Evolutionary conservation across 2,113 vertebrate species (phyloP).

Genomic region (Platichthys flesus): DNA sequence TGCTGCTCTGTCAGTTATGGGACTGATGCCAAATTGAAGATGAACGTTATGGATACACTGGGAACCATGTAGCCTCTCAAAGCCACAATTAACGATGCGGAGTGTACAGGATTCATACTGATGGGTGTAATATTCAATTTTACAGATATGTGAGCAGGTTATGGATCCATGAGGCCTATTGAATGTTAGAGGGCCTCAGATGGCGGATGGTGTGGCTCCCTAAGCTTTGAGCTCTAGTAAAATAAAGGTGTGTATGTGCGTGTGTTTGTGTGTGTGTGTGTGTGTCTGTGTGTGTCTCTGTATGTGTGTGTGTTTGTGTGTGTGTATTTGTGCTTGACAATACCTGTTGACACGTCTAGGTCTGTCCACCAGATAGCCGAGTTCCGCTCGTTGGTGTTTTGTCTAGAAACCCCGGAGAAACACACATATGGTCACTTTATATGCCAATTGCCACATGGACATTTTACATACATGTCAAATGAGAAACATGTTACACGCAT

Average conservation of each 20-base stretch:
- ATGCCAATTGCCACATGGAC: neutral
- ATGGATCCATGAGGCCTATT: conserved; percentile 35
- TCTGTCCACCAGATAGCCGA: conserved; percentile 99
- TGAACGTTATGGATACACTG: conserved; percentile 70
- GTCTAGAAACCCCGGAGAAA: conserved; percentile 84
- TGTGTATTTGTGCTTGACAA: conserved; percentile 25
- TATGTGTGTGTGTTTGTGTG: neutral
- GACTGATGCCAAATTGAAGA: conserved; percentile 71
- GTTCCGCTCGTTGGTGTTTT: conserved; percentile 97
- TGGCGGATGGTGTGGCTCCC: conserved; percentile 11
- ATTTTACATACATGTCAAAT: neutral
- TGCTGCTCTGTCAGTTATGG: conserved; percentile 64
- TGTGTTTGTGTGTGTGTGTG: conserved; percentile 4
- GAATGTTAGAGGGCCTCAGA: conserved; percentile 48
- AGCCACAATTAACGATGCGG: conserved; percentile 53
- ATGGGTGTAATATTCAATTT: conserved; percentile 55
- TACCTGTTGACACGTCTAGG: conserved; percentile 99
- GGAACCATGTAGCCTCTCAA: conserved; percentile 57
- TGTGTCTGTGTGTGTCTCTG: neutral
- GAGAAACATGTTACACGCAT: neutral
- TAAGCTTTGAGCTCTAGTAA: conserved; percentile 5
- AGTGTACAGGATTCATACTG: conserved; percentile 46
- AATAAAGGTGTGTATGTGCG: neutral
- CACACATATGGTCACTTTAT: conserved; percentile 18
- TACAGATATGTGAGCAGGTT: conserved; percentile 52